Conservation (phyloP, 2,797 vertebrate species). For the Silurus lanzhouensis region DNA sequence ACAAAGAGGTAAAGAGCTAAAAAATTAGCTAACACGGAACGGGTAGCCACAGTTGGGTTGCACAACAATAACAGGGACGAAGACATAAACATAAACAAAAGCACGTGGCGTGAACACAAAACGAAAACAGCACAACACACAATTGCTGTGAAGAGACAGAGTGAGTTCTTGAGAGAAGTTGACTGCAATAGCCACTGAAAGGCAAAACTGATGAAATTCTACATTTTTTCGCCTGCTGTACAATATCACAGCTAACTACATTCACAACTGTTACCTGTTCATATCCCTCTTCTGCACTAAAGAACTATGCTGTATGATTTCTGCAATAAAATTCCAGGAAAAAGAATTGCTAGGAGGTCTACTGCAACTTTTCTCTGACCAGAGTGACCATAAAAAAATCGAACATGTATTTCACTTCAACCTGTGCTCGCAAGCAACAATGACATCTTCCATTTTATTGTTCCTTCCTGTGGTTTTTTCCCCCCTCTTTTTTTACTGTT, state of each 20-base stretch:
- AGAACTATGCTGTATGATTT: not conserved
- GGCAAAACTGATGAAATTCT: not conserved
- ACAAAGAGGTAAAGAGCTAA: not conserved
- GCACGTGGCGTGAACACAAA: not conserved
- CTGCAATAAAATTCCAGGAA: constrained; percentile 2
- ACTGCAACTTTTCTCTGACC: constrained; percentile 47
- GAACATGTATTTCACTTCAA: constrained; percentile 57
- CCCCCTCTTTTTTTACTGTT: constrained; percentile 28
- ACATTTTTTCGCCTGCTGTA: not conserved
- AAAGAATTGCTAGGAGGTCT: constrained; percentile 65
- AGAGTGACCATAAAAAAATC: constrained; percentile 59
- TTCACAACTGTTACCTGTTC: not conserved
- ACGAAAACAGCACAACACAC: not conserved
- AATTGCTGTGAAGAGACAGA: not conserved
- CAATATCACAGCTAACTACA: not conserved
- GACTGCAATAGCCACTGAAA: not conserved
- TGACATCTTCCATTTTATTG: constrained; percentile 47
- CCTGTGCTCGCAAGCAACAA: constrained; percentile 58
- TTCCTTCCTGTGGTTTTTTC: constrained; percentile 2
- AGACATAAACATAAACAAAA: not conserved
- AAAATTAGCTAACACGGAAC: not conserved
- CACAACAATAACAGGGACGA: not conserved
- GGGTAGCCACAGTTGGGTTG: not conserved
- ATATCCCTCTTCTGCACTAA: not conserved
- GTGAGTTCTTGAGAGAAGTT: not conserved